Evolutionary conservation across 2,797 vertebrate genomes (phyloP).

Genomic region (Botia kubotai): DNA sequence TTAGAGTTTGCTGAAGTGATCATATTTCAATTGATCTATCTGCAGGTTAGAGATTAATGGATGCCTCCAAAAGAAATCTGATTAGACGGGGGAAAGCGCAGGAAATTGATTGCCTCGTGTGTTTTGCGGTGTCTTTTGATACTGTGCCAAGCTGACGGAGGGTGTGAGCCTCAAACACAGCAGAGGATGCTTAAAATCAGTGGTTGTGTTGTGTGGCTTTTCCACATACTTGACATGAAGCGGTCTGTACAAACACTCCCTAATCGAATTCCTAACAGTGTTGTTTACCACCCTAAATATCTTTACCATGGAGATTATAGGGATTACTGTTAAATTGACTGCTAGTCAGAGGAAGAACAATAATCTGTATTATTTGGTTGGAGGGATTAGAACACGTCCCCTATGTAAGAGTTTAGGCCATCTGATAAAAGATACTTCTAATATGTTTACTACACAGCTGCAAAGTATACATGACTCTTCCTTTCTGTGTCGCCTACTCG

Average conservation of each 20-base stretch:
- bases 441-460: conserved; percentile 24
- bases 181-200: conserved; percentile 21
- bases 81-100: conserved; percentile 44
- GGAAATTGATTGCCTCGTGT: conserved; percentile 42
- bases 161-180: background rate
- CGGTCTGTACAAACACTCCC: background rate
- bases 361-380: background rate
- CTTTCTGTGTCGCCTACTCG: conserved; percentile 2
- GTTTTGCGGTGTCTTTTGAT: conserved; percentile 44
- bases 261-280: background rate
- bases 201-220: conserved; percentile 37
- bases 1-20: conserved; percentile 43
- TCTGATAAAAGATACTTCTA: background rate
- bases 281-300: background rate
- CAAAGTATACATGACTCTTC: conserved; percentile 24
- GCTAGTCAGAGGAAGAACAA: conserved; percentile 11
- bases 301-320: background rate
- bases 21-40: conserved; percentile 47
- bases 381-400: background rate
- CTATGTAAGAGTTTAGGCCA: conserved; percentile 11
- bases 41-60: conserved; percentile 46
- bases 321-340: conserved; percentile 12
- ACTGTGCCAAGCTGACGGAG: background rate
- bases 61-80: conserved; percentile 24
- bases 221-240: conserved; percentile 8